phyloP scores from a whole-genome alignment of 2,888 invertebrate species.

The Meliscaeva auricollis region DNA sequence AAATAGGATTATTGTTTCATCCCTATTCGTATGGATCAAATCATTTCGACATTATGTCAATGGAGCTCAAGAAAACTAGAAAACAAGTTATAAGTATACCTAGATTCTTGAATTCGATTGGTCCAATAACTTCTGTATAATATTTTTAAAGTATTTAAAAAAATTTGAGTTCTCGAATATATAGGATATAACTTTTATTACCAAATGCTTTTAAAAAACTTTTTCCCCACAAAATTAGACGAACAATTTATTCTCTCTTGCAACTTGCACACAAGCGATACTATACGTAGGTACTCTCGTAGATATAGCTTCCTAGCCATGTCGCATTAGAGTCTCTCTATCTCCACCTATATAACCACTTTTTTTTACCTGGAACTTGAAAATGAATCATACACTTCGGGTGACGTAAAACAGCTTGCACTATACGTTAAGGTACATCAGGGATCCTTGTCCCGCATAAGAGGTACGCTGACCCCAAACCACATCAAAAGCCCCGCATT shows the following conservation, averaged over 20 bases:
- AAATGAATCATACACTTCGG: conserved; percentile 30
- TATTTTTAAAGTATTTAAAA: neutral
- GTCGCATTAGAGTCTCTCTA: neutral
- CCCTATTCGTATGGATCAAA: neutral
- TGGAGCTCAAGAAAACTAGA: too few species aligned
- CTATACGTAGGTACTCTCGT: too few species aligned
- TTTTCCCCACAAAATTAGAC: neutral
- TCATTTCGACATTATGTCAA: neutral
- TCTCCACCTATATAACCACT: neutral
- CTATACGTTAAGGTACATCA: conserved; percentile 16
- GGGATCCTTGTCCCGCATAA: conserved; percentile 58
- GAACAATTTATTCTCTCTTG: neutral
- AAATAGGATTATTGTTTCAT: neutral
- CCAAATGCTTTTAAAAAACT: neutral
- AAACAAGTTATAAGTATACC: too few species aligned
- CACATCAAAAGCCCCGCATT: conserved; percentile 28
- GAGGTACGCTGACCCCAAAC: conserved; percentile 63
- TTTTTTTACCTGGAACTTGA: conserved; percentile 12
- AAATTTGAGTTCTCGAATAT: neutral
- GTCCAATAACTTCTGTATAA: too few species aligned
- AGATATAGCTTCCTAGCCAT: too few species aligned
- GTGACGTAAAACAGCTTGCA: conserved; percentile 46
- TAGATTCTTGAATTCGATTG: too few species aligned
- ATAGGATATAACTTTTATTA: neutral
- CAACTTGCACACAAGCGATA: neutral